Evolutionary conservation across 2,888 invertebrate genomes (phyloP).

Genomic region (Caenorhabditis imperialis): DNA sequence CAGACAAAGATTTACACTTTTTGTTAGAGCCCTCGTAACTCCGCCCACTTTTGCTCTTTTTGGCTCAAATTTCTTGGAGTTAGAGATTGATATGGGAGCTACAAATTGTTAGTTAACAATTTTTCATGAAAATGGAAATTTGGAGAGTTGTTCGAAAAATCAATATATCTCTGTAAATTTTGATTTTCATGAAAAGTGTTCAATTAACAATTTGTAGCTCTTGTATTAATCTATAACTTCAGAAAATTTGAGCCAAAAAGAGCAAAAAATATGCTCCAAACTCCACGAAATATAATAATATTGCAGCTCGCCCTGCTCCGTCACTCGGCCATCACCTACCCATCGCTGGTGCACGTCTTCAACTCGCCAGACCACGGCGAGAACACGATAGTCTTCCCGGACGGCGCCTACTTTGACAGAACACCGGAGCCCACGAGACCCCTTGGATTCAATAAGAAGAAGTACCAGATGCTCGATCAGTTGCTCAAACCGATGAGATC

Average conservation of each 20-base stretch:
- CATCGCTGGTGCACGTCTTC: constrained; percentile 76
- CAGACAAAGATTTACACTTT: not conserved
- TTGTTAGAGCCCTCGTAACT: too few species aligned
- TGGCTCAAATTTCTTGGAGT: too few species aligned
- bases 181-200: too few species aligned
- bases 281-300: not conserved
- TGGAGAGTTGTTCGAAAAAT: too few species aligned
- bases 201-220: too few species aligned
- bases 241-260: too few species aligned
- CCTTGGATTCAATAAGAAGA: constrained; percentile 67
- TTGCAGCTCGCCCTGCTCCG: constrained; percentile 73
- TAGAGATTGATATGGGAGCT: too few species aligned
- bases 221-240: too few species aligned
- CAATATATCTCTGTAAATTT: not conserved
- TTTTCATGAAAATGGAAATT: too few species aligned
- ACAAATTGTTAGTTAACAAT: too few species aligned
- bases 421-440: constrained; percentile 71
- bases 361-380: constrained; percentile 74
- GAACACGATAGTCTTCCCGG: constrained; percentile 76
- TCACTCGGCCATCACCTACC: constrained; percentile 77
- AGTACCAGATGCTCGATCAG: constrained; percentile 76
- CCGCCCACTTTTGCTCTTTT: too few species aligned
- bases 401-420: constrained; percentile 76
- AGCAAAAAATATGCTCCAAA: too few species aligned
- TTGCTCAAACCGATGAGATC: constrained; percentile 74